Evolutionary conservation across 2,113 vertebrate species (phyloP).

Genomic region (Aepyceros melampus): DNA sequence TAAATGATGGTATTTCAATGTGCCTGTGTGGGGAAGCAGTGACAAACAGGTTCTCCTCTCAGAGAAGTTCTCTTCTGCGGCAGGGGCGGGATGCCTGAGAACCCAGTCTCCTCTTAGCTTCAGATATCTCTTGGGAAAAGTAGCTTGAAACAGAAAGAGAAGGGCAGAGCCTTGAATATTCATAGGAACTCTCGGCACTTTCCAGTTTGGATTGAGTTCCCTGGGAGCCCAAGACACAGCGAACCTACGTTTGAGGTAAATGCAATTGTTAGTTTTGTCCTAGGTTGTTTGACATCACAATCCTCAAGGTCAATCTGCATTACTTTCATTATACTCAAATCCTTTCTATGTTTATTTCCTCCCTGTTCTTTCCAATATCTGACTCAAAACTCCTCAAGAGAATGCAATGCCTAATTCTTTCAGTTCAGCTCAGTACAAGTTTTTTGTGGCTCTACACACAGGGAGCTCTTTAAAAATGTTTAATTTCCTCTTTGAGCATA

Average conservation of each 20-base stretch:
- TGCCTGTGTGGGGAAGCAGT: background rate
- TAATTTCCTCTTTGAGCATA: background rate
- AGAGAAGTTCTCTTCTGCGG: background rate
- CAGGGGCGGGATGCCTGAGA: background rate
- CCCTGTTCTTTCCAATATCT: background rate
- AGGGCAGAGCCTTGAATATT: background rate
- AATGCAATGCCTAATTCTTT: background rate
- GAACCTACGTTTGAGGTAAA: background rate
- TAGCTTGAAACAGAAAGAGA: background rate
- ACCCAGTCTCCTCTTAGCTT: background rate
- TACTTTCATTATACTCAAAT: background rate
- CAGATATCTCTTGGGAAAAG: background rate
- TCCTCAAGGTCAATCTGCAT: background rate
- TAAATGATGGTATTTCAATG: background rate
- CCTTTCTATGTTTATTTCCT: background rate
- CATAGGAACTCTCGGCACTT: background rate
- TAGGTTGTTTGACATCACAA: background rate
- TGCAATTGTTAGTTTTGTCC: background rate
- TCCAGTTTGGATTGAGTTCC: background rate
- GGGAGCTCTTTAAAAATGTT: background rate
- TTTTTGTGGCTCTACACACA: background rate
- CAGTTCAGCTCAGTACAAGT: background rate
- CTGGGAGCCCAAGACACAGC: background rate
- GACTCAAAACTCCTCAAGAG: background rate
- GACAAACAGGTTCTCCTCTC: background rate